phyloP scores from a whole-genome alignment of 2,888 invertebrate species.

The Luperina testacea region DNA sequence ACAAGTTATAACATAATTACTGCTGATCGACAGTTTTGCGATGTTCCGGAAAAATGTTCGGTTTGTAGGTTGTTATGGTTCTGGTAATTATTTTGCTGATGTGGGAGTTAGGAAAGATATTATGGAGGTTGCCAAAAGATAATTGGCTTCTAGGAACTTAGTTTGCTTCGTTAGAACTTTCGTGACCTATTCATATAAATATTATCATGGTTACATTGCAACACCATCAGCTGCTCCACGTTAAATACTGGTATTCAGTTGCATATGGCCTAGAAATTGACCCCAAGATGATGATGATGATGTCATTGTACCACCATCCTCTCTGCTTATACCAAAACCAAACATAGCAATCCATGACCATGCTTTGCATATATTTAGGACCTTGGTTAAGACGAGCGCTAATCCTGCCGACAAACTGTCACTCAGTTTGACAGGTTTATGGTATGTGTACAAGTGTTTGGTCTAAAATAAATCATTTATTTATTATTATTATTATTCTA shows the following conservation, averaged over 20 bases:
- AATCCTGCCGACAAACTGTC: no score
- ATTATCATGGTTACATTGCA: slow-evolving; percentile 9
- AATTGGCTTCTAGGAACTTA: slow-evolving; percentile 26
- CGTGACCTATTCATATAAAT: slow-evolving; percentile 4
- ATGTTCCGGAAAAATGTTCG: slow-evolving; percentile 58
- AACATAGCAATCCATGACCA: slow-evolving; percentile 1
- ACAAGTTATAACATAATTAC: slow-evolving; percentile 63
- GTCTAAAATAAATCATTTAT: no score
- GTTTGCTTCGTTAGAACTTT: slow-evolving; percentile 19
- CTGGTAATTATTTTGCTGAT: slow-evolving; percentile 57
- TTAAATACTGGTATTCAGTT: background rate
- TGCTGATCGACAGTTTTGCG: slow-evolving; percentile 61
- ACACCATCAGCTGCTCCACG: background rate
- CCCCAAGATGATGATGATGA: background rate
- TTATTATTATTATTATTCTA: background rate
- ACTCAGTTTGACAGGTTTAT: no score
- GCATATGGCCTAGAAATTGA: background rate
- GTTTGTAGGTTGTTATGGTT: slow-evolving; percentile 41
- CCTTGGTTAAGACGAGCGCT: no score
- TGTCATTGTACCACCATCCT: background rate
- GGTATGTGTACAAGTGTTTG: no score
- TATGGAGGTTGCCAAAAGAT: slow-evolving; percentile 32
- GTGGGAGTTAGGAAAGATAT: slow-evolving; percentile 40
- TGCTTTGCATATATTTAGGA: no score
- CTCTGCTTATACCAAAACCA: background rate